Conservation (phyloP, 2,888 invertebrate species). For the Malacosoma neustria region DNA sequence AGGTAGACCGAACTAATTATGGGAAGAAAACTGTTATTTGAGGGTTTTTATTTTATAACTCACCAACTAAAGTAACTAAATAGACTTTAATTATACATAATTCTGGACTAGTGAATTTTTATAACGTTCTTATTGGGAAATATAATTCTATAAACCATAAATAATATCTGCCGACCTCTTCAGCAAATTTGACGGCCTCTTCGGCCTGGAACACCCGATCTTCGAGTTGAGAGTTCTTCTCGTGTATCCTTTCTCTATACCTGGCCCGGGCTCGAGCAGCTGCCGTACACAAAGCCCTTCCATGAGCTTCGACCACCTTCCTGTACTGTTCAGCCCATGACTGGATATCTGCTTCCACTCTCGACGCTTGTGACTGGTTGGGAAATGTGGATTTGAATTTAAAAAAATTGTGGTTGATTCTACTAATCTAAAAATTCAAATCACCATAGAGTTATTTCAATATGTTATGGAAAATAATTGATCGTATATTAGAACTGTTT, state of each 20-base stretch:
- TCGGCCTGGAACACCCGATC: constrained; percentile 71
- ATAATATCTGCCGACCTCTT: constrained; percentile 51
- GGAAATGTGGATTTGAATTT: not conserved
- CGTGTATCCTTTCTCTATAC: constrained; percentile 54
- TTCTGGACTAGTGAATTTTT: too few relatives aligned
- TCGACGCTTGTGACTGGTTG: constrained; percentile 47
- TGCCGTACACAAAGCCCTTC: constrained; percentile 66
- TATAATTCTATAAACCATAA: not conserved
- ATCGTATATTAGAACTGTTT: too few relatives aligned
- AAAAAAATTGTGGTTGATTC: too few relatives aligned
- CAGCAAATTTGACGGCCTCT: constrained; percentile 77
- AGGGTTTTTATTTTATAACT: too few relatives aligned
- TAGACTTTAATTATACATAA: too few relatives aligned
- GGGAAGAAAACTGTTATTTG: too few relatives aligned
- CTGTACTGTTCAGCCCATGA: constrained; percentile 79
- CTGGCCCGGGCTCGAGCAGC: constrained; percentile 66
- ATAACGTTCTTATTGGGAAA: too few relatives aligned
- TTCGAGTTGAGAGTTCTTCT: constrained; percentile 55
- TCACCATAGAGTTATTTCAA: too few relatives aligned
- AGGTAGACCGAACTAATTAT: too few relatives aligned
- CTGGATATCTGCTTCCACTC: constrained; percentile 77
- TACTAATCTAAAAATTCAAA: too few relatives aligned
- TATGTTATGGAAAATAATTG: too few relatives aligned
- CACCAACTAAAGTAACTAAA: too few relatives aligned
- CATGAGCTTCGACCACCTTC: constrained; percentile 77